Base-by-base conservation (phyloP, 1,140 invertebrate species). In the Lepidostoma basale region DNA sequence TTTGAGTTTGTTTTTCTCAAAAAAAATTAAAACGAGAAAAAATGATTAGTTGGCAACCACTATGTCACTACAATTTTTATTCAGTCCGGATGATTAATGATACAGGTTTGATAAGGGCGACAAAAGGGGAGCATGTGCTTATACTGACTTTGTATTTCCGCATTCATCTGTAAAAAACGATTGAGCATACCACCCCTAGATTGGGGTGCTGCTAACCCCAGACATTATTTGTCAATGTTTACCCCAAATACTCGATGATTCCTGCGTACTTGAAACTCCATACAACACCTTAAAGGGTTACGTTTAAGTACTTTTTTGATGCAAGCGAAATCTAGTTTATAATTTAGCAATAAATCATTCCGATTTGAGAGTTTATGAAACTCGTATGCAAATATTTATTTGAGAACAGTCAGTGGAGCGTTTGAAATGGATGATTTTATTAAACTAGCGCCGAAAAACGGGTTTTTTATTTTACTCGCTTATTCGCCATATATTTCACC, bases 81-180 rank as follows among this genome's bases (percentile, higher is more conserved):
- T 67, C 36, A 63, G 4, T 12, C 10, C 36, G 28, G 42, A 72
- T 72, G 70, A 72, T 62, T 72, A 67, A 72, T 72, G 70, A 72
- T 65, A 72, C 70, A 54, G 70, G 70, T 72, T 72, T 72, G 54
- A 63, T 69, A 69, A 60, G 56, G 68, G 63, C 26, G 60, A 65
- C 54, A 62, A 44, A 63, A 58, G 44, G 52, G 47, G 44, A 65
- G 39, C 65, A 58, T 30, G 22, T 67, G 22, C 60, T 71, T 63
- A 71, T 67, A 30, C 59, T 40, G 39, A 67, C 58, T 72, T 72
- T 68, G 44, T 72, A 62, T 64, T 72, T 72, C 70, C 70, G 70
- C 70, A 62, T 72, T 66, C 70, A 72, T 68, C 54, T 68, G 70
- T 72, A 65, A 72, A 72, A 72, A 72, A 72, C 70, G 65, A 72